These are phyloP conservation scores for Manis pentadactyla DNA, from an alignment of 2,797 vertebrate genomes.

Conservation along the genomic window DNA sequence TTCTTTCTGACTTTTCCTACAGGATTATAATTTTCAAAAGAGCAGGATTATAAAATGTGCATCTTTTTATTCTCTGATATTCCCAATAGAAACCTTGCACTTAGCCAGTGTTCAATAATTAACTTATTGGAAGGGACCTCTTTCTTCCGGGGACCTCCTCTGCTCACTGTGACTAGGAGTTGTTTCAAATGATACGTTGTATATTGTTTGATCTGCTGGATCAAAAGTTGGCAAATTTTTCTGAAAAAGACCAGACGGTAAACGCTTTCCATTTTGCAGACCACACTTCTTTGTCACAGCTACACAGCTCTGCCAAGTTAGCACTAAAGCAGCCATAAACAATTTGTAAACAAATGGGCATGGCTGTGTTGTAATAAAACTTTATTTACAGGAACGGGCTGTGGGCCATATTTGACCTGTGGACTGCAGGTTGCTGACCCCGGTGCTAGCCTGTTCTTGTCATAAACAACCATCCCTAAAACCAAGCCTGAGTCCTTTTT, in stretches of 20 bases:
- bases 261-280: background rate
- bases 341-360: background rate
- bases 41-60: background rate
- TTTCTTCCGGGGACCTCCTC: background rate
- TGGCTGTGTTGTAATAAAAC: background rate
- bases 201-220: background rate
- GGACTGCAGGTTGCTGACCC: background rate
- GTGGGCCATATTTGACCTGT: rapidly evolving
- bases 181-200: background rate
- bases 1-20: background rate
- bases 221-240: background rate
- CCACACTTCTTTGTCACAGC: background rate
- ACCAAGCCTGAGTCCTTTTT: background rate
- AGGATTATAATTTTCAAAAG: background rate
- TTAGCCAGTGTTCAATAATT: background rate
- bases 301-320: background rate
- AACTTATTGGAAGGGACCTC: background rate
- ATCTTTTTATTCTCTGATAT: background rate
- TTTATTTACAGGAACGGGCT: background rate
- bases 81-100: background rate
- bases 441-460: rapidly evolving
- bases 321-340: background rate
- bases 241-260: background rate
- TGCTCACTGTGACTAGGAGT: background rate
- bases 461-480: background rate